Evolutionary conservation across 2,888 invertebrate species (phyloP).

Genomic region (Caradrina kadenii): DNA sequence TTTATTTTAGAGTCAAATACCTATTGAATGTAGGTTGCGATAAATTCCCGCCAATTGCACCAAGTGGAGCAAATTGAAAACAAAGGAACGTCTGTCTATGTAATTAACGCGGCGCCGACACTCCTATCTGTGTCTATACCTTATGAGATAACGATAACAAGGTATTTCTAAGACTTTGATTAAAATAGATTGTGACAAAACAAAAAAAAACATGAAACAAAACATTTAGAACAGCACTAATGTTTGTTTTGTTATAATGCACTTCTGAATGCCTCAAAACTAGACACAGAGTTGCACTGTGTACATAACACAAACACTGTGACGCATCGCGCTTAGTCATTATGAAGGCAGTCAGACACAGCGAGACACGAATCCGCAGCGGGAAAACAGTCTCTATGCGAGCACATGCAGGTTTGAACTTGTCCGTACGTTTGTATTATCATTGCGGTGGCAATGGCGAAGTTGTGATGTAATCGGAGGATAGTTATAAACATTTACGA

Average conservation of each 20-base stretch:
- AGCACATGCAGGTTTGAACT: constrained; percentile 68
- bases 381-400: constrained; percentile 63
- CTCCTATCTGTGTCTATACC: constrained; percentile 6
- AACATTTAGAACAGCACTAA: constrained; percentile 58
- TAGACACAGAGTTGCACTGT: constrained; percentile 49
- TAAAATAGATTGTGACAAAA: constrained; percentile 20
- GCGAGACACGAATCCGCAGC: constrained; percentile 23
- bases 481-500: constrained; percentile 31
- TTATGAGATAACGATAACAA: constrained; percentile 1
- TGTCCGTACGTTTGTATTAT: constrained; percentile 58
- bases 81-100: constrained; percentile 38
- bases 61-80: constrained; percentile 44
- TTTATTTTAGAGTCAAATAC: background rate
- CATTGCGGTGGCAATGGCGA: constrained; percentile 45
- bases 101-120: constrained; percentile 17
- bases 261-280: constrained; percentile 38
- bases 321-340: constrained; percentile 43
- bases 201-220: constrained; percentile 2
- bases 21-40: background rate
- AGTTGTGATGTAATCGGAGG: constrained; percentile 54
- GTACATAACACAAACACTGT: constrained; percentile 34
- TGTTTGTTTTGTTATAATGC: constrained; percentile 37
- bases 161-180: constrained; percentile 1
- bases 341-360: constrained; percentile 25
- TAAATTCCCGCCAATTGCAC: constrained; percentile 41